These are phyloP conservation scores for Steinernema khuongi DNA, from an alignment of 1,140 invertebrate genomes.

Conservation along the genomic window DNA sequence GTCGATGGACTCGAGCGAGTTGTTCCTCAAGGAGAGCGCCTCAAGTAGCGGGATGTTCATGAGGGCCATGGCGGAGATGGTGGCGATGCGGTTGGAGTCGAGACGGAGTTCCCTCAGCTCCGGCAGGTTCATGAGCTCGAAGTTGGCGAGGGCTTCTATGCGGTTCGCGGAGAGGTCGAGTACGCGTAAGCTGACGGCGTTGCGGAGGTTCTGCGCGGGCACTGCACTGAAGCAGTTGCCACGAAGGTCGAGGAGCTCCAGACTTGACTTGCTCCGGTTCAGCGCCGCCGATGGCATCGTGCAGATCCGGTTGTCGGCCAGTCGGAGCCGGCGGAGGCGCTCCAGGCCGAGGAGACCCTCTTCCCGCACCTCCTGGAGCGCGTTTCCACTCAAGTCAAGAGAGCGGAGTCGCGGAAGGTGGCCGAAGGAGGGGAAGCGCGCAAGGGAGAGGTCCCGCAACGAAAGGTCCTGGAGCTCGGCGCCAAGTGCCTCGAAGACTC, in stretches of 20 bases:
- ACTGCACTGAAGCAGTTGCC: conserved; percentile 44
- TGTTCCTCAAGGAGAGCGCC: conserved; percentile 46
- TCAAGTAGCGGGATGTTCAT: conserved; percentile 54
- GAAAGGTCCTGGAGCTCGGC: neutral
- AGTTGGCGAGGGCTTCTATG: conserved; percentile 46
- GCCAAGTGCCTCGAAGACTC: neutral
- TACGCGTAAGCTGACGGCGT: conserved; percentile 38
- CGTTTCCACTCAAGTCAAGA: conserved; percentile 33
- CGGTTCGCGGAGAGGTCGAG: conserved; percentile 47
- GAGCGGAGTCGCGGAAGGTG: conserved; percentile 15
- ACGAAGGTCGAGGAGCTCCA: conserved; percentile 51
- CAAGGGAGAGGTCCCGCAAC: conserved; percentile 16
- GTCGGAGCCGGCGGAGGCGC: conserved; percentile 41
- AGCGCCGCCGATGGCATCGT: conserved; percentile 23
- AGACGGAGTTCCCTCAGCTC: conserved; percentile 48
- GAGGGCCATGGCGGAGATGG: conserved; percentile 51
- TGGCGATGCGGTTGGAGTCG: conserved; percentile 40
- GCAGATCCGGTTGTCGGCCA: conserved; percentile 49
- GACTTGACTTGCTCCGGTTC: conserved; percentile 37
- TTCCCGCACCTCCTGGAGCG: conserved; percentile 43
- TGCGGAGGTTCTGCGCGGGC: conserved; percentile 49
- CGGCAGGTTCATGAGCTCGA: conserved; percentile 58
- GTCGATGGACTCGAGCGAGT: conserved; percentile 40
- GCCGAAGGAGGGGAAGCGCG: conserved; percentile 25
- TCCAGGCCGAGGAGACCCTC: conserved; percentile 39